Base-by-base conservation (phyloP, 2,113 vertebrate species). In the Rana temporaria region DNA sequence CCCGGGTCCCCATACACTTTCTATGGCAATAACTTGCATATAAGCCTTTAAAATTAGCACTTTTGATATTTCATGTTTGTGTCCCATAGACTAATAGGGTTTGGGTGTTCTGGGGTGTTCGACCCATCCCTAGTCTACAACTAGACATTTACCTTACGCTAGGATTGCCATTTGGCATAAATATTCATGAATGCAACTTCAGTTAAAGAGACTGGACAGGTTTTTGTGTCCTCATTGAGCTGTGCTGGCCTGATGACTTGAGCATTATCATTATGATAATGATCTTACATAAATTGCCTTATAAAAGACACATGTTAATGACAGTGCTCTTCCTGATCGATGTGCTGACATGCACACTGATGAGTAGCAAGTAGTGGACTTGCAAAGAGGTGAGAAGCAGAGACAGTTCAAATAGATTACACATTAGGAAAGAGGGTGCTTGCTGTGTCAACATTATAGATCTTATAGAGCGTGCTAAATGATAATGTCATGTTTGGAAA, bases 401-500 rank as follows among this genome's bases (percentile, higher is more conserved):
- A 76, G 32, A 67, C 12, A 20, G 34, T 68, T 83, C 68, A 83
- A 76, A 76, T 67, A 64, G 71, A 83, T 83, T 83, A 83, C 32
- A 60, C 52, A 18, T 67, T 62, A 67, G 62, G 30, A 68, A 82
- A 67, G 64, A 63, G 59, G 71, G 52, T 59, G 62, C 52, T 42
- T 26, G 62, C 52, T 67, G 56, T 75, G 80, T 82, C 80, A 82
- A 82, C 80, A 82, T 59, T 82, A 82, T 82, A 65, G 80, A 82
- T 83, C 53, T 76, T 32, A 38, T 63, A 60, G 24, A 83, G 81
- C 17, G 12, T 30, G 67, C 71, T 83, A 83, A 76, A 83, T 83
- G 71, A 76, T 83, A 83, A 83, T 83, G 81, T 82, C 81, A 82
- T 82, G 81, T 83, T 83, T 83, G 70, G 55, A 76, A 26, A 83